These are phyloP conservation scores for Ophion ventricosus DNA, from an alignment of 2,888 invertebrate genomes.

Conservation along the genomic window DNA sequence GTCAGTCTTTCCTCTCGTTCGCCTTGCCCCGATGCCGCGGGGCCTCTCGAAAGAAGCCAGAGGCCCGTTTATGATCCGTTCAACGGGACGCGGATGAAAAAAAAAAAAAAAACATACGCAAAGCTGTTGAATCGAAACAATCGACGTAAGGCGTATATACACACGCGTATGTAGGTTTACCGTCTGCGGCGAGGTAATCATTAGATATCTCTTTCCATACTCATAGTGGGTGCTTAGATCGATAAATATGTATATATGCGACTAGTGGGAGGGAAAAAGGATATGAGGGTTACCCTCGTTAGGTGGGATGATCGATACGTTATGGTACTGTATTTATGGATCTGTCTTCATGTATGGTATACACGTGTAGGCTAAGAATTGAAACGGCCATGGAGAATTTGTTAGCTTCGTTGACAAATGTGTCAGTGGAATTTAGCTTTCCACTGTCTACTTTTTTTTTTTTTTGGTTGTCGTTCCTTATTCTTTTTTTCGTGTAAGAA, in stretches of 20 bases:
- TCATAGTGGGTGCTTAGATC: constrained; percentile 12
- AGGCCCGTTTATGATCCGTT: constrained; percentile 48
- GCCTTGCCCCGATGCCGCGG: constrained; percentile 35
- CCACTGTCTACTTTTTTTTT: not conserved
- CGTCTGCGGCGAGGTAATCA: constrained; percentile 8
- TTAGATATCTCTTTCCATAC: not conserved
- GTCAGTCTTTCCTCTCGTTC: constrained; percentile 31
- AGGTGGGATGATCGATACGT: constrained; percentile 44
- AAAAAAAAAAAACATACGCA: constrained; percentile 1
- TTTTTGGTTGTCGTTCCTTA: not conserved
- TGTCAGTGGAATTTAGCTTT: constrained; percentile 28
- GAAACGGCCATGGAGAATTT: constrained; percentile 40
- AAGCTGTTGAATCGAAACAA: constrained; percentile 29
- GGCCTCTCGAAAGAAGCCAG: constrained; percentile 14
- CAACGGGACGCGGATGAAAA: constrained; percentile 19
- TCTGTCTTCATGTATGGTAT: not conserved
- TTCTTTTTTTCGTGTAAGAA: not conserved
- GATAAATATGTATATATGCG: not conserved
- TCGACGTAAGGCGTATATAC: constrained; percentile 2
- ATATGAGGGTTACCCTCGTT: constrained; percentile 31
- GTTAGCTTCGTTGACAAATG: constrained; percentile 46
- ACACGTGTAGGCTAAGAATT: constrained; percentile 20
- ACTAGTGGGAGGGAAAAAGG: constrained; percentile 31
- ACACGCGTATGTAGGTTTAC: constrained; percentile 37
- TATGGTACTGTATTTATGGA: constrained; percentile 34